Base-by-base conservation (phyloP, 2,888 invertebrate species). In the Synanthedon vespiformis region DNA sequence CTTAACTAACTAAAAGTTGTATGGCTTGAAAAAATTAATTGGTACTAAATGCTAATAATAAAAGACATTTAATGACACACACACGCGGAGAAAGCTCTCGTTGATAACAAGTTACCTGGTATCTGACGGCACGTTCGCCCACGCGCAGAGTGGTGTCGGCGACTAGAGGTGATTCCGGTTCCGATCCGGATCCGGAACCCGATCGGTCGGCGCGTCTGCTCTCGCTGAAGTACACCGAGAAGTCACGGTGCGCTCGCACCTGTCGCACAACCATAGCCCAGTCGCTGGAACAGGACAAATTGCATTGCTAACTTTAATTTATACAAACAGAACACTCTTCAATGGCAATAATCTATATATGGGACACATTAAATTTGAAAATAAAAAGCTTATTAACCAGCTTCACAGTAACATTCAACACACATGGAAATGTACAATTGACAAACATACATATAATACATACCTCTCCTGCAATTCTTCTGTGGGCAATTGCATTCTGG, bases 231-330 rank as follows among this genome's bases (percentile, higher is more conserved):
- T 95, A 96, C 68, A 94, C 93, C 54, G 94, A 92, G 86, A 97
- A 98, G 77, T 97, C 95, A n/a, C 95, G 94, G 80, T 98, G 98
- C 53, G 92, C 90, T 60, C 94, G 93, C 61, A 99, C 89, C 78
- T 94, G 94, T 56, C 94, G 93, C 60, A 95, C 92, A 54, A 97
- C 94, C 62, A 92, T 91, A 52, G 92, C 89, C 98, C 98, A 98
- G 73, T 96, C 95, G 70, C 95, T 95, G 76, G 40, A 50, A 51
- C 49, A 34, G 34, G 10, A 6, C 34, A 34, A 34, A 34, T 10
- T 34, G 8, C 2, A 10, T 10, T 34, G 34, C 2, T 10, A 34
- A 34, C 27, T 27, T n/a, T 27, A 18, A 18, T 18, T 18, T 18
- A 18, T 18, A 2, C 18, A 18, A 18, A 18, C 18, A 18, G 18